These are phyloP conservation scores for Tetramorium bicarinatum DNA, from an alignment of 2,888 invertebrate species.

Conservation along the genomic window DNA sequence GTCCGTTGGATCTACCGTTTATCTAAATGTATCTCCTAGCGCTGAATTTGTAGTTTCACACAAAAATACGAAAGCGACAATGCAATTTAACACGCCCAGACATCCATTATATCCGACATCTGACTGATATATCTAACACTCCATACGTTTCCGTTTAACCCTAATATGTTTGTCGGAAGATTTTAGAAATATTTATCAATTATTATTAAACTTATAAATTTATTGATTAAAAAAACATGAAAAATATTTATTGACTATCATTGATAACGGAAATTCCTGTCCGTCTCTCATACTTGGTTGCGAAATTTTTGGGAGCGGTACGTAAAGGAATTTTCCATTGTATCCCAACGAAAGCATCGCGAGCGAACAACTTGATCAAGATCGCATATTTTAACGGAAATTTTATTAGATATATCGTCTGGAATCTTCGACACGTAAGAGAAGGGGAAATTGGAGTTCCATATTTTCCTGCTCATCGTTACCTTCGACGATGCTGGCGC, in stretches of 20 bases:
- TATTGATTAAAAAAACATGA: neutral
- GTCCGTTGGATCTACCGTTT: conserved; percentile 38
- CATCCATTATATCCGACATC: conserved; percentile 8
- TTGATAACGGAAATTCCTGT: neutral
- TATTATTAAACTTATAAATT: conserved; percentile 1
- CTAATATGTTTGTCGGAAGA: too few relatives aligned
- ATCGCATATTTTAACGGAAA: conserved; percentile 43
- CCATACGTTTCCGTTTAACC: neutral
- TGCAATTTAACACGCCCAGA: conserved; percentile 35
- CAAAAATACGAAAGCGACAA: conserved; percentile 22
- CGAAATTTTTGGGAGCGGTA: neutral
- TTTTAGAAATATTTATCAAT: conserved; percentile 3
- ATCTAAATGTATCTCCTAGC: conserved; percentile 33
- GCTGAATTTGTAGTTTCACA: conserved; percentile 29
- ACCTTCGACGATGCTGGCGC: conserved; percentile 15
- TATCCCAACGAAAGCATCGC: conserved; percentile 18
- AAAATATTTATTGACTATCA: neutral
- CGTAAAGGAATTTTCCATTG: conserved; percentile 21
- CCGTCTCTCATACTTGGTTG: neutral
- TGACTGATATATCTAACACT: neutral
- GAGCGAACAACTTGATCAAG: conserved; percentile 18
- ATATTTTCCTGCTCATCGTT: conserved; percentile 40
- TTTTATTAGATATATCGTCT: conserved; percentile 45
- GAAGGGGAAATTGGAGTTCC: conserved; percentile 32
- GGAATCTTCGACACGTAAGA: conserved; percentile 29